Evolutionary conservation across 2,888 invertebrate genomes (phyloP), one percentile per base, ranked within the genome.

Genomic region (Monopis laevigella): DNA sequence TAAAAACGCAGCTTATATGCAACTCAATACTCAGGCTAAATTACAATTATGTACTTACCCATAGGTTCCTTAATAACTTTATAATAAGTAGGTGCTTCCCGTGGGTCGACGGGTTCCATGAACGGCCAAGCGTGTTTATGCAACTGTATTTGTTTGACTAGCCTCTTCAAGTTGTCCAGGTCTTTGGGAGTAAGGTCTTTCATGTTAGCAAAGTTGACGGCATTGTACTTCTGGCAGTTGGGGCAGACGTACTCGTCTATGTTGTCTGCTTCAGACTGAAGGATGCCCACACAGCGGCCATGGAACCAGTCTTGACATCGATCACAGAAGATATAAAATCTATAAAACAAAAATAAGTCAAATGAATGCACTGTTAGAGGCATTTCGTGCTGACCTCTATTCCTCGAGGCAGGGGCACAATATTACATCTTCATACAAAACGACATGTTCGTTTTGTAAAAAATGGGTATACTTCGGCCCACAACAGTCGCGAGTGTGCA

Each of bases 221-320:
- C 88, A 51, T 92, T 92, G 65, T 94, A 92, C 52, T 92, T 86
- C 65, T 95, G 93, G 74, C 98, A 98, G 64, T 92, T 92, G 0
- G 98, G 98, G 81, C 98, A 98, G 51, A 95, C 88, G 61, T 98
- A 99, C 56, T 96, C 95, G 58, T 96, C 97, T 52, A 98, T 94
- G 54, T 91, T 91, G 61, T 96, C 94, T 14, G 96, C 97, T 65
- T 96, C 96, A 2, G 93, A 92, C 59, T 94, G 95, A 39, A 95
- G 74, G 57, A 96, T 93, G 27, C 98, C 98, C 32, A 98, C 98
- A 72, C 98, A 98, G 43, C 93, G 86, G 5, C 98, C 98, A 69
- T 98, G 98, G 82, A 97, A 98, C 99, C 99, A 99, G 72, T 96
- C 98, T 70, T 98, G 96, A 71, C 99, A 99, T 48, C 92, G 89